Evolutionary conservation across 1,140 invertebrate genomes (phyloP).

Genomic region (Scaptomyza pallida): DNA sequence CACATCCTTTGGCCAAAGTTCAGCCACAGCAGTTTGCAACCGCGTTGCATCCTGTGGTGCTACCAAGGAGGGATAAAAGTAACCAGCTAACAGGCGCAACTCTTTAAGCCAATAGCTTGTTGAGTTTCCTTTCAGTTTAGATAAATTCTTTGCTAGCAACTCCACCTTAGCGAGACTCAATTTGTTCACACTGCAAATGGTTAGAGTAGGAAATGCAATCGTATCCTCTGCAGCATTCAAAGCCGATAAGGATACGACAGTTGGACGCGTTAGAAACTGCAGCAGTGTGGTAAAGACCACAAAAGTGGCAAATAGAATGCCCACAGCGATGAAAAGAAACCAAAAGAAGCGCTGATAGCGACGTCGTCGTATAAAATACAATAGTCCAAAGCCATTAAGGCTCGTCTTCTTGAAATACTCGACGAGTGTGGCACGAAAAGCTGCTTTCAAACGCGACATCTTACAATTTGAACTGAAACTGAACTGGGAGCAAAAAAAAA

Average conservation of each 20-base stretch:
- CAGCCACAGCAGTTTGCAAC: slow-evolving; percentile 14
- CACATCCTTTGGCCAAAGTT: slow-evolving; percentile 12
- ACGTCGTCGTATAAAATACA: slow-evolving; percentile 62
- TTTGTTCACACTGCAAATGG: slow-evolving; percentile 55
- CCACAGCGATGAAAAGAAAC: slow-evolving; percentile 59
- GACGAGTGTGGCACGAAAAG: slow-evolving; percentile 43
- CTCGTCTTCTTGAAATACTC: slow-evolving; percentile 70
- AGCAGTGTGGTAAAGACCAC: slow-evolving; percentile 44
- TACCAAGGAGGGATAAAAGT: slow-evolving; percentile 30
- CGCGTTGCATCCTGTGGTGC: background rate
- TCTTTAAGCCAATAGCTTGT: slow-evolving; percentile 27
- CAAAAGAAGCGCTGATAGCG: slow-evolving; percentile 58
- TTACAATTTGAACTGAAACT: slow-evolving; percentile 6
- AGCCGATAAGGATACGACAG: slow-evolving; percentile 42
- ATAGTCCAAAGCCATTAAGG: slow-evolving; percentile 63
- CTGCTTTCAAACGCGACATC: slow-evolving; percentile 54
- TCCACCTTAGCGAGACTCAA: slow-evolving; percentile 38
- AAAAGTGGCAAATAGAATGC: slow-evolving; percentile 44
- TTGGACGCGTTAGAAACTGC: slow-evolving; percentile 48
- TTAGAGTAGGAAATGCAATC: slow-evolving; percentile 23
- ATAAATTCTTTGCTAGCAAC: slow-evolving; percentile 22
- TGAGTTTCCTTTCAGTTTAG: background rate
- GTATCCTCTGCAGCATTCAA: background rate
- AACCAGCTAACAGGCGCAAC: slow-evolving; percentile 29
- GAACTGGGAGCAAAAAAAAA: slow-evolving; percentile 7